phyloP scores from a whole-genome alignment of 2,113 vertebrate species.

The Ciconia maguari region DNA sequence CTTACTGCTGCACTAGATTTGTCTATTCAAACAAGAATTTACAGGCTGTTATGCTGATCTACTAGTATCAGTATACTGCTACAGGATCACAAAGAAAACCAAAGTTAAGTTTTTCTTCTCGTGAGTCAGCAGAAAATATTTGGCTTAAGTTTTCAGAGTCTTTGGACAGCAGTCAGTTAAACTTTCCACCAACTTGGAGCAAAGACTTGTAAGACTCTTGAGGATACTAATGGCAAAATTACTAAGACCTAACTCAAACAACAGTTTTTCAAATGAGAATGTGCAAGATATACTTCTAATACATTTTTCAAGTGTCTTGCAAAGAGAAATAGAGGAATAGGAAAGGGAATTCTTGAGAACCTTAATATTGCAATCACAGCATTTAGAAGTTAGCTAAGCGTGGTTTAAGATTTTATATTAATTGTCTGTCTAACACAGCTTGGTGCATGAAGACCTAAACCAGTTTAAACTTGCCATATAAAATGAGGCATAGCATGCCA shows the following conservation, averaged over 20 bases:
- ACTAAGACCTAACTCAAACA: neutral
- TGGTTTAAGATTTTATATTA: neutral
- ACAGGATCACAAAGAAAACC: neutral
- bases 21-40: neutral
- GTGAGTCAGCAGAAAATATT: neutral
- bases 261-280: neutral
- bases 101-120: neutral
- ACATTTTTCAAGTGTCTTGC: neutral
- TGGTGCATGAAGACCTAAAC: neutral
- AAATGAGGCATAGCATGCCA: neutral
- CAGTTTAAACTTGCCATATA: neutral
- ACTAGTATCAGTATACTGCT: neutral
- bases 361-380: neutral
- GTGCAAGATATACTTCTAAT: neutral
- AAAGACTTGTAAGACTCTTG: neutral
- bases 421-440: neutral
- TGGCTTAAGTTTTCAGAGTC: neutral
- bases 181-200: neutral
- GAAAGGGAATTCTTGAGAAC: neutral
- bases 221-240: neutral
- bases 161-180: neutral
- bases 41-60: neutral
- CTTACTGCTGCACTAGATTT: neutral
- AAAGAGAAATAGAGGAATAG: neutral
- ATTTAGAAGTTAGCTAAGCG: neutral